These are phyloP conservation scores for Papilio gigon DNA, from an alignment of 2,888 invertebrate genomes.

Conservation along the genomic window DNA sequence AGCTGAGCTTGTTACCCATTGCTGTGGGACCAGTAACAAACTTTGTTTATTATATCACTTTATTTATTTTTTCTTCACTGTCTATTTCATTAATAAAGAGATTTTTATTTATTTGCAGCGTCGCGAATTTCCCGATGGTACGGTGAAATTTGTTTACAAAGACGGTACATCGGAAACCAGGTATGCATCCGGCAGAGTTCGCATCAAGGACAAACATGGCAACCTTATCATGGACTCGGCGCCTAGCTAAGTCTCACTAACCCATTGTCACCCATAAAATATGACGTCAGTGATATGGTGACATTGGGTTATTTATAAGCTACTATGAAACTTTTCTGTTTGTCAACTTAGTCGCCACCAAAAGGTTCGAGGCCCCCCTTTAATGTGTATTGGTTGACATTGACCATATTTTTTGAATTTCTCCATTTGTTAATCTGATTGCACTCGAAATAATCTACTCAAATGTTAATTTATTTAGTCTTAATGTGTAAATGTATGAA, in stretches of 20 bases:
- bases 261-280: too few relatives aligned
- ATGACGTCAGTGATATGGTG: constrained; percentile 26
- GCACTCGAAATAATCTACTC: constrained; percentile 6
- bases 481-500: constrained; percentile 35
- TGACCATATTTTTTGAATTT: too few relatives aligned
- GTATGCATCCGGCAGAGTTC: constrained; percentile 93
- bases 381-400: too few relatives aligned
- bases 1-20: too few relatives aligned
- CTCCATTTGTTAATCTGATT: not conserved
- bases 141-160: constrained; percentile 92
- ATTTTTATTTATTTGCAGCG: constrained; percentile 79
- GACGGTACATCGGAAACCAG: constrained; percentile 95
- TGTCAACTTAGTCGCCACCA: too few relatives aligned
- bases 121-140: constrained; percentile 96
- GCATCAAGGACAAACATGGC: constrained; percentile 93
- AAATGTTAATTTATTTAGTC: constrained; percentile 24
- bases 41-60: too few relatives aligned
- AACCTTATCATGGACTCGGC: constrained; percentile 89
- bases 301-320: constrained; percentile 34
- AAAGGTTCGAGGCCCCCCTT: too few relatives aligned
- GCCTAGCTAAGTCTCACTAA: constrained; percentile 50
- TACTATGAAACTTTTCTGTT: too few relatives aligned
- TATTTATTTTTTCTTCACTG: too few relatives aligned
- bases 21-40: too few relatives aligned
- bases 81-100: too few relatives aligned